Evolutionary conservation across 2,797 vertebrate species (phyloP).

Genomic region (Sphenodon punctatus): DNA sequence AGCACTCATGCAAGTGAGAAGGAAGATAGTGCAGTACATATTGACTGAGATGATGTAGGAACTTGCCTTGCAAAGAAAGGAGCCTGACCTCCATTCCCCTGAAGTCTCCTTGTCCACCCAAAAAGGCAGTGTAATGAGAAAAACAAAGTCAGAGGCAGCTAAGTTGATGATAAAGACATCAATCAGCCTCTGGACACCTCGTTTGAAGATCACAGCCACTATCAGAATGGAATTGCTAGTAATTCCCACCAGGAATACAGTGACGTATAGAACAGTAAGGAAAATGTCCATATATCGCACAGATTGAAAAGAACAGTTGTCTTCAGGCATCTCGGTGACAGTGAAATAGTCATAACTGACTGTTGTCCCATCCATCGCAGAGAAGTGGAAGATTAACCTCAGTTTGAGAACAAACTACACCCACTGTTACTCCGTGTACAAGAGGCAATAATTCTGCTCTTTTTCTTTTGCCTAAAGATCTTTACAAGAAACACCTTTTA

Average conservation of each 20-base stretch:
- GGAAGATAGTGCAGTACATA: slow-evolving; percentile 78
- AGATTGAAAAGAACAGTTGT: slow-evolving; percentile 17
- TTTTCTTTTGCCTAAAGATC: not conserved
- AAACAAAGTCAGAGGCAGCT: slow-evolving; percentile 77
- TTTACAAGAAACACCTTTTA: slow-evolving; percentile 13
- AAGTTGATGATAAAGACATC: slow-evolving; percentile 80
- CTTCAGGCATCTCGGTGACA: slow-evolving; percentile 6
- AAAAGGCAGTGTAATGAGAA: slow-evolving; percentile 77
- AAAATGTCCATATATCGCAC: slow-evolving; percentile 46
- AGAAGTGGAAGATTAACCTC: not conserved
- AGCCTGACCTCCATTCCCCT: slow-evolving; percentile 72
- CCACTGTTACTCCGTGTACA: not conserved
- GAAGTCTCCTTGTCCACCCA: slow-evolving; percentile 76
- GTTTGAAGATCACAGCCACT: slow-evolving; percentile 63
- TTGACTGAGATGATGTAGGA: slow-evolving; percentile 80
- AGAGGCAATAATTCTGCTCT: not conserved
- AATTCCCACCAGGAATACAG: slow-evolving; percentile 72
- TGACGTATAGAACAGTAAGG: slow-evolving; percentile 67
- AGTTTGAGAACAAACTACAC: slow-evolving; percentile 34
- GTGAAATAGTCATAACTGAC: slow-evolving; percentile 33
- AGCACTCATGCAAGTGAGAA: slow-evolving; percentile 79
- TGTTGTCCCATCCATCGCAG: slow-evolving; percentile 40
- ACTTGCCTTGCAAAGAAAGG: slow-evolving; percentile 75
- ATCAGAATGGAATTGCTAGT: slow-evolving; percentile 72
- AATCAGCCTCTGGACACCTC: slow-evolving; percentile 59